Conservation (phyloP, 2,113 vertebrate species). For the Phyllostomus hastatus region DNA sequence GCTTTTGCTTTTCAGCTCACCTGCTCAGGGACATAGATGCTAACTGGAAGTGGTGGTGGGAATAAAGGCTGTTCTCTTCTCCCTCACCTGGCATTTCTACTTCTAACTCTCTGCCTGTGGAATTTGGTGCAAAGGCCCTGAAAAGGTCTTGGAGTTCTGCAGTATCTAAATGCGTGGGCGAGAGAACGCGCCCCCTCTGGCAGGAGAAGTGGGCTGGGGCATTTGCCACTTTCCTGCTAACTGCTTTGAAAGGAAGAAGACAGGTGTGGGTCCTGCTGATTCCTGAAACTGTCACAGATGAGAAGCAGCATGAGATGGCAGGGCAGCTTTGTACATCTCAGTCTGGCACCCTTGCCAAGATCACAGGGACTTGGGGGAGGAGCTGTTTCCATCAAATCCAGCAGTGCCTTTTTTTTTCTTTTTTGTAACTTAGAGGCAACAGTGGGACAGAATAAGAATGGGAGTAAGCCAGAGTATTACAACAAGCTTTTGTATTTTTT, state of each 20-base stretch:
- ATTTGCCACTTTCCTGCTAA: neutral
- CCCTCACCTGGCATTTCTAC: neutral
- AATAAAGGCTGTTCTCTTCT: neutral
- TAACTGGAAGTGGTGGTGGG: neutral
- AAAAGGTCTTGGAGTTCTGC: neutral
- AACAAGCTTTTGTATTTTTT: neutral
- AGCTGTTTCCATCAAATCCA: neutral
- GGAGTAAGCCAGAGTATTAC: neutral
- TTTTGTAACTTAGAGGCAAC: neutral
- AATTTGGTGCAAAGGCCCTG: neutral
- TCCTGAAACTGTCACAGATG: neutral
- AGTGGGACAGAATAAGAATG: conserved; percentile 1
- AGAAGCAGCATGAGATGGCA: conserved; percentile 15
- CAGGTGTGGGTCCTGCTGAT: conserved; percentile 42
- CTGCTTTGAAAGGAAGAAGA: neutral
- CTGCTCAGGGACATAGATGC: fast-evolving
- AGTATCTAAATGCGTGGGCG: neutral
- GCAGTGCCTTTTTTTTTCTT: neutral
- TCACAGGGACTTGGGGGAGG: conserved; percentile 40
- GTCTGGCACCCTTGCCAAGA: conserved; percentile 38
- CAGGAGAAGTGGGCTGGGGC: fast-evolving
- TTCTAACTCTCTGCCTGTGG: neutral
- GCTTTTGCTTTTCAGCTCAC: fast-evolving
- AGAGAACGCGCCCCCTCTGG: neutral
- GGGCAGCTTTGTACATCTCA: conserved; percentile 14